phyloP scores from a whole-genome alignment of 2,888 invertebrate species.

The Drosophila antonietae region DNA sequence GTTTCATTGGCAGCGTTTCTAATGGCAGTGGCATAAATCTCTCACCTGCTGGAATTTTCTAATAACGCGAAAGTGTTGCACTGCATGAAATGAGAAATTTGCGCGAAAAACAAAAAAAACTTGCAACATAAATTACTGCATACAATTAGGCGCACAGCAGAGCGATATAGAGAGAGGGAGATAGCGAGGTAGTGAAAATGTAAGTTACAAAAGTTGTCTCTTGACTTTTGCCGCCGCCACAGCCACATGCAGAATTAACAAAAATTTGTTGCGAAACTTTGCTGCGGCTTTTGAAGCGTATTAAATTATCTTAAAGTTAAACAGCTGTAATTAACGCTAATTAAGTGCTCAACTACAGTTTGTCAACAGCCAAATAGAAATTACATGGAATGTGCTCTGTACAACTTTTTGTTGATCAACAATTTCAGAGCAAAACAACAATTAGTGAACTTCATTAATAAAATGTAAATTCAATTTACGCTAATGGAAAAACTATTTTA shows the following conservation, averaged over 20 bases:
- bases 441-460: neutral
- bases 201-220: slow-evolving; percentile 38
- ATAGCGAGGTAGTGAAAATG: slow-evolving; percentile 6
- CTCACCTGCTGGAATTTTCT: slow-evolving; percentile 73
- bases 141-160: slow-evolving; percentile 53
- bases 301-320: slow-evolving; percentile 53
- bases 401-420: neutral
- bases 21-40: slow-evolving; percentile 70
- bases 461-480: slow-evolving; percentile 4
- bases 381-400: neutral
- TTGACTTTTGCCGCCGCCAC: neutral
- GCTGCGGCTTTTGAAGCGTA: slow-evolving; percentile 46
- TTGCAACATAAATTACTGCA: slow-evolving; percentile 72
- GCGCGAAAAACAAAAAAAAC: slow-evolving; percentile 46
- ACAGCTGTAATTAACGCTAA: slow-evolving; percentile 63
- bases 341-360: slow-evolving; percentile 33
- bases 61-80: slow-evolving; percentile 73
- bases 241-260: slow-evolving; percentile 52
- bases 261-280: slow-evolving; percentile 66
- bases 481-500: neutral
- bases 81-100: slow-evolving; percentile 73
- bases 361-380: slow-evolving; percentile 1
- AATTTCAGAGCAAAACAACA: no score
- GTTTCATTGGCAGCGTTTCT: slow-evolving; percentile 50
- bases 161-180: slow-evolving; percentile 3